phyloP scores from a whole-genome alignment of 2,888 invertebrate species.

The Hyposoter dolosus region DNA sequence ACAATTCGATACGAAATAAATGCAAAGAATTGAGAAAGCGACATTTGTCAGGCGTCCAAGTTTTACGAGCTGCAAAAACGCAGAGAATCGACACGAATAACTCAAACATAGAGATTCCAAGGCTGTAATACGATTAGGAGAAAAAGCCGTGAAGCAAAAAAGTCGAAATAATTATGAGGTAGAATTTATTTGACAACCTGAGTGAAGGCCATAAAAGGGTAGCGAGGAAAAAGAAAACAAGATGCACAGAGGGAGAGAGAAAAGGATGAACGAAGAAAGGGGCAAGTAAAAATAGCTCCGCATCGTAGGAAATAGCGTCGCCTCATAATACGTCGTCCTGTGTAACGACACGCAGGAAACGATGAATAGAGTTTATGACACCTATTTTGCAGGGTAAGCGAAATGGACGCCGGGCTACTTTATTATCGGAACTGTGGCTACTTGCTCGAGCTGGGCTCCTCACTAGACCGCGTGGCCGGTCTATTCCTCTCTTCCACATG shows the following conservation, averaged over 20 bases:
- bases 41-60: too few relatives aligned
- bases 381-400: slow-evolving; percentile 75
- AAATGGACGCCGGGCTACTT: slow-evolving; percentile 72
- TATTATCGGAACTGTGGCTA: slow-evolving; percentile 74
- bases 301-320: slow-evolving; percentile 53
- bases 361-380: slow-evolving; percentile 78
- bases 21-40: too few relatives aligned
- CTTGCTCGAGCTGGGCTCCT: slow-evolving; percentile 58
- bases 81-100: too few relatives aligned
- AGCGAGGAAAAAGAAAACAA: not conserved
- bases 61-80: too few relatives aligned
- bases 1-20: too few relatives aligned
- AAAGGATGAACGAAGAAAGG: not conserved
- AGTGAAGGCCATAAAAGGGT: not conserved
- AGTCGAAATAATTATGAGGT: not conserved
- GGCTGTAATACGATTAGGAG: not conserved
- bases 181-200: not conserved
- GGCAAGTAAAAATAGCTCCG: slow-evolving; percentile 39
- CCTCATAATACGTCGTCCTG: slow-evolving; percentile 68
- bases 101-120: too few relatives aligned
- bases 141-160: not conserved
- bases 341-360: slow-evolving; percentile 72
- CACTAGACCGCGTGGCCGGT: slow-evolving; percentile 30
- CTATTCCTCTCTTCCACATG: slow-evolving; percentile 24
- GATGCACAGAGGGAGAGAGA: not conserved